These are phyloP conservation scores for Oscheius onirici DNA, from an alignment of 2,888 invertebrate genomes.

Conservation along the genomic window DNA sequence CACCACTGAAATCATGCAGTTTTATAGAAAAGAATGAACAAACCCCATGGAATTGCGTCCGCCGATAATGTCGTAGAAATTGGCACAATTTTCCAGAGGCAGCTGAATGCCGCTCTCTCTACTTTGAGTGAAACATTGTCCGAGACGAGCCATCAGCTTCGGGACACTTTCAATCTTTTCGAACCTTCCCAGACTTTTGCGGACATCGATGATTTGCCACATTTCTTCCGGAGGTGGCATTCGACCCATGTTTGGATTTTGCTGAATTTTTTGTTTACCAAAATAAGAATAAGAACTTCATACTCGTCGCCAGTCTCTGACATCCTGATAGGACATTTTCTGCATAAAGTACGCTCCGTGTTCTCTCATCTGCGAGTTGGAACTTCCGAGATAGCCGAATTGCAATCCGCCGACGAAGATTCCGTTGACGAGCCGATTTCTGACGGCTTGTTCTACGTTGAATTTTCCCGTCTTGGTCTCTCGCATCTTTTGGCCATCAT, in stretches of 20 bases:
- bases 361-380: constrained; percentile 70
- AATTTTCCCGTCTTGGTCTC: constrained; percentile 43
- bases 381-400: constrained; percentile 68
- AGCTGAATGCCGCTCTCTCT: constrained; percentile 41
- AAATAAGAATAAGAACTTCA: neutral
- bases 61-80: constrained; percentile 48
- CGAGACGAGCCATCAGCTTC: constrained; percentile 72
- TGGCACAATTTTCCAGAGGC: constrained; percentile 35
- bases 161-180: constrained; percentile 65
- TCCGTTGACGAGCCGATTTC: constrained; percentile 49
- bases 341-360: constrained; percentile 65
- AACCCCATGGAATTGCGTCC: constrained; percentile 5
- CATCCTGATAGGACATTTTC: constrained; percentile 15
- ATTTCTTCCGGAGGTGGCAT: constrained; percentile 10
- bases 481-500: constrained; percentile 55
- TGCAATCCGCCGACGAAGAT: constrained; percentile 45
- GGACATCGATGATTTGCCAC: constrained; percentile 44
- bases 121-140: constrained; percentile 72
- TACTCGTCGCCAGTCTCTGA: constrained; percentile 18
- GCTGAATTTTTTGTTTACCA: neutral
- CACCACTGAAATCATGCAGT: constrained; percentile 23
- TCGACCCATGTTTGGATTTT: neutral
- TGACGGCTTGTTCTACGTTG: constrained; percentile 54
- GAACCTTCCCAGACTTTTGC: constrained; percentile 55
- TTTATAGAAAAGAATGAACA: neutral